A percentile compares a stretch with the other conserved stretches of the same genome.
Conservation (phyloP, 2,888 invertebrate species). For the Tolmerus cingulatus region DNA sequence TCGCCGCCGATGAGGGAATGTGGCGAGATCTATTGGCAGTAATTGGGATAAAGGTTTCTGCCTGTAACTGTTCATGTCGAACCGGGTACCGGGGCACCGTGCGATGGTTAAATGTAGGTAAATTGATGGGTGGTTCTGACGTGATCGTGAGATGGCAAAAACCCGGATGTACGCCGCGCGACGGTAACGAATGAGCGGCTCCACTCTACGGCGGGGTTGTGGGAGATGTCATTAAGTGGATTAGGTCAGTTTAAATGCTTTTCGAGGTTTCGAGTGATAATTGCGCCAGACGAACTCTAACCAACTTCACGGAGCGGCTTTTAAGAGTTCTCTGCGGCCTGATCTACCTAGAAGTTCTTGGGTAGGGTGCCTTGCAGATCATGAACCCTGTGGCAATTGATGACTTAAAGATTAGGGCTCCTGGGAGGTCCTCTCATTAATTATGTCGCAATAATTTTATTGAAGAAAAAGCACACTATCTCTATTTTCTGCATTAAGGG, state of each 20-base stretch:
- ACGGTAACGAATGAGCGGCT: constrained; percentile 12
- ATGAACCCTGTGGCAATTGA: not conserved
- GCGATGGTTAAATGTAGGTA: constrained; percentile 40
- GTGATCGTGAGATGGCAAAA: constrained; percentile 42
- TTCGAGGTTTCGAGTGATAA: not conserved
- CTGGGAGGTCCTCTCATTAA: not conserved
- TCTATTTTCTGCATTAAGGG: too few relatives aligned
- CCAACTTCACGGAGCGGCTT: not conserved
- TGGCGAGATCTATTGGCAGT: constrained; percentile 32
- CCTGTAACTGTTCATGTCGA: constrained; percentile 36
- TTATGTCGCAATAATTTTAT: too few relatives aligned
- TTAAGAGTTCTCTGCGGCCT: not conserved
- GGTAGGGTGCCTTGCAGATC: not conserved
- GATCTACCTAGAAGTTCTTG: not conserved
- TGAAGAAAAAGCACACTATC: too few relatives aligned
- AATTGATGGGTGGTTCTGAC: constrained; percentile 43
- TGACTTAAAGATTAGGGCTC: not conserved
- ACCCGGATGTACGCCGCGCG: constrained; percentile 33
- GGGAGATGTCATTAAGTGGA: constrained; percentile 33
- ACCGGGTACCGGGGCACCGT: not conserved
- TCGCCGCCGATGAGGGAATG: not conserved
- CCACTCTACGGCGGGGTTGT: constrained; percentile 2
- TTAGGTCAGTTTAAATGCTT: constrained; percentile 12
- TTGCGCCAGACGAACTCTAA: not conserved
- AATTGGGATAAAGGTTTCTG: constrained; percentile 34